phyloP scores from a whole-genome alignment of 1,140 invertebrate species.

The Orussus abietinus region DNA sequence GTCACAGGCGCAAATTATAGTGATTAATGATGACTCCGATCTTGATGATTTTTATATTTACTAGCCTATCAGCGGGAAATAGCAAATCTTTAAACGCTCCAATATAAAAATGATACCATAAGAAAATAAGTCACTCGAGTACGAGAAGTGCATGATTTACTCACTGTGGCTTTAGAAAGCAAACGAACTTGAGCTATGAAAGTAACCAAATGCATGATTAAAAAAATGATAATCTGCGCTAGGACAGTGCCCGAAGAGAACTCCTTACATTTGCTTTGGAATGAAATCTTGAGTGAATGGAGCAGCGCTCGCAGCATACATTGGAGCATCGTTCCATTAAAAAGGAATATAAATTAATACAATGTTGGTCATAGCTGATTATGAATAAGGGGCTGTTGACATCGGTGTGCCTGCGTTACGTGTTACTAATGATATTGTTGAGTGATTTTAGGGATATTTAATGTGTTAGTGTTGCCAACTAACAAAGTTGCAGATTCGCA shows the following conservation, averaged over 20 bases:
- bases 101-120: too few species aligned
- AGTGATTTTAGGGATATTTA: constrained; percentile 51
- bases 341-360: constrained; percentile 8
- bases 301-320: constrained; percentile 3
- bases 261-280: constrained; percentile 20
- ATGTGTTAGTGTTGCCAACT: constrained; percentile 52
- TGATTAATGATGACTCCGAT: too few species aligned
- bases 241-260: neutral
- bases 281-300: constrained; percentile 10
- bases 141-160: constrained; percentile 1
- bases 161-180: neutral
- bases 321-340: constrained; percentile 8
- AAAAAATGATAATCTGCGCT: too few species aligned
- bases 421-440: constrained; percentile 49
- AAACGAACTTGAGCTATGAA: neutral
- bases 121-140: too few species aligned
- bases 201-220: neutral
- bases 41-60: too few species aligned
- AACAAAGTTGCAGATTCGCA: constrained; percentile 48
- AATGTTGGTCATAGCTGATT: constrained; percentile 5
- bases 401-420: constrained; percentile 30
- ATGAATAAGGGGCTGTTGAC: constrained; percentile 16
- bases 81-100: too few species aligned
- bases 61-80: too few species aligned
- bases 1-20: too few species aligned